Evolutionary conservation across 1,140 invertebrate genomes (phyloP).

Genomic region (Drosophila ercepeae): DNA sequence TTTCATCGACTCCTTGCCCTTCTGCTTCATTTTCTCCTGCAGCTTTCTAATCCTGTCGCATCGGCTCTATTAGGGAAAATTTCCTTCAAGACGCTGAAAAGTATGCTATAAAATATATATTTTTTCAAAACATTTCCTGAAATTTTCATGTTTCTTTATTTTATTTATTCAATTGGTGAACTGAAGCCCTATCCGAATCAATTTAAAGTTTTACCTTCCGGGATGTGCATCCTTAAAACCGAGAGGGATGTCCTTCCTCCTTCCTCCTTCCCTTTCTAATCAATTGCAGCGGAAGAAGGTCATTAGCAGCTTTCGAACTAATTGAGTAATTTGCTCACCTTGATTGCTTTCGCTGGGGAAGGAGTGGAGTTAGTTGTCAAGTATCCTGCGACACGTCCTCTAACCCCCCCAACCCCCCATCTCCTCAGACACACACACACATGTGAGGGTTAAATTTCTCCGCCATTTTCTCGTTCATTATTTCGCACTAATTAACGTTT

Average conservation of each 20-base stretch:
- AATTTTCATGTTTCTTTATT: too few species aligned
- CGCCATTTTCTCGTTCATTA: constrained; percentile 59
- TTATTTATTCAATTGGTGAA: too few species aligned
- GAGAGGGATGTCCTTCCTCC: background rate
- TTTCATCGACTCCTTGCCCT: too few species aligned
- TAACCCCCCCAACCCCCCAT: background rate
- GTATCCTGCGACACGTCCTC: background rate
- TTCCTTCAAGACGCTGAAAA: too few species aligned
- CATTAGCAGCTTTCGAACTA: constrained; percentile 46
- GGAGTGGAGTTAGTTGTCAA: constrained; percentile 22
- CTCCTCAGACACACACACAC: background rate
- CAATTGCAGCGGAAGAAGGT: constrained; percentile 28
- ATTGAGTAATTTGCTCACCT: constrained; percentile 60
- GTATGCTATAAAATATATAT: too few species aligned
- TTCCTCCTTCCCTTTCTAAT: background rate
- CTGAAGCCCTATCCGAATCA: too few species aligned
- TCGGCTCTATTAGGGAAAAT: too few species aligned
- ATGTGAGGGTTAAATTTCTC: background rate
- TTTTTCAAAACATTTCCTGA: too few species aligned
- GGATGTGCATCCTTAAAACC: background rate
- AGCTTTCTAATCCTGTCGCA: too few species aligned
- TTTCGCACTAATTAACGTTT: constrained; percentile 76
- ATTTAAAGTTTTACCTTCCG: too few species aligned
- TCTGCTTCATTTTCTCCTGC: too few species aligned
- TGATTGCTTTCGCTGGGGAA: constrained; percentile 39